Percentiles rank a stretch among this genome's conserved stretches.
These are phyloP conservation scores for Rhagonycha fulva DNA, from an alignment of 2,888 invertebrate genomes.

Conservation along the genomic window DNA sequence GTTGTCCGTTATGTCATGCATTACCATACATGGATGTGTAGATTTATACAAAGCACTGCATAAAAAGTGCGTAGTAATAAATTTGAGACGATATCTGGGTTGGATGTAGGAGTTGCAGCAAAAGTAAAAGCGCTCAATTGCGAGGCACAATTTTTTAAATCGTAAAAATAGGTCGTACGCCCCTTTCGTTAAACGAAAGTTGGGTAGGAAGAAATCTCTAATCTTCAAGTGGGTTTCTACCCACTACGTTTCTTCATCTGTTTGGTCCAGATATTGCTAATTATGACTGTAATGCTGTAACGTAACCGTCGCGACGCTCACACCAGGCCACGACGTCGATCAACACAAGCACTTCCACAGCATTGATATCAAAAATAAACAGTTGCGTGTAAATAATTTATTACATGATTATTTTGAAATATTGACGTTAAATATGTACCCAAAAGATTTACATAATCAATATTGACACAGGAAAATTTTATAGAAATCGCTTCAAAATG, in stretches of 20 bases:
- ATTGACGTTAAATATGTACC: not conserved
- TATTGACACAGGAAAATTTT: too few species aligned
- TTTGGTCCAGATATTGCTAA: not conserved
- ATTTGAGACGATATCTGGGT: conserved; percentile 15
- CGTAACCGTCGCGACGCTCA: too few species aligned
- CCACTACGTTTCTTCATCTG: not conserved
- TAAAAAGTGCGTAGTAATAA: conserved; percentile 13
- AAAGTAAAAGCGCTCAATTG: not conserved
- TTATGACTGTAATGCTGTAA: not conserved
- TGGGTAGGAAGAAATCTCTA: not conserved
- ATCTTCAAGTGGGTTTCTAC: not conserved
- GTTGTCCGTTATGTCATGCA: not conserved
- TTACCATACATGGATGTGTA: conserved; percentile 6
- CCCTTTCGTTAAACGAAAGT: not conserved
- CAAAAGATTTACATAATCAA: not conserved
- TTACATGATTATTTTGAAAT: not conserved
- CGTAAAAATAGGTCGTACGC: not conserved
- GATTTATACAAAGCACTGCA: not conserved
- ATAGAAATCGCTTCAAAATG: not conserved
- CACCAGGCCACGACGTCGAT: not conserved
- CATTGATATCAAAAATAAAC: too few species aligned
- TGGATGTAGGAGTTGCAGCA: conserved; percentile 13
- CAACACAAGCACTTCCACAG: not conserved
- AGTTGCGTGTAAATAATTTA: too few species aligned
- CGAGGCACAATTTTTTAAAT: not conserved